Conservation (phyloP, 2,888 invertebrate species). For the Scaptomyza cyrtandrae region DNA sequence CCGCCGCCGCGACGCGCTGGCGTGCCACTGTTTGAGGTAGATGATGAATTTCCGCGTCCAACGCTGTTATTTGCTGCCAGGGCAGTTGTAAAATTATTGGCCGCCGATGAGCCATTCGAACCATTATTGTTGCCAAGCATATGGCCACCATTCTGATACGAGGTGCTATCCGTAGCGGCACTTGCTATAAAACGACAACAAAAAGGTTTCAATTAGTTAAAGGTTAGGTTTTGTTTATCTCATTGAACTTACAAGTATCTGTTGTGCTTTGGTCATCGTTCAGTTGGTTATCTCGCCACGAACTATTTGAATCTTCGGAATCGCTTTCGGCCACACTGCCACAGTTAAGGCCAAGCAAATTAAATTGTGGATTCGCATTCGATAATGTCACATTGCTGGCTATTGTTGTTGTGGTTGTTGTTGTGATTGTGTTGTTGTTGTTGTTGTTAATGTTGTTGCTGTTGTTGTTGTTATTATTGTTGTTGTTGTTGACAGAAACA, state of each 20-base stretch:
- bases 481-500: constrained; percentile 26
- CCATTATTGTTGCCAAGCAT: constrained; percentile 72
- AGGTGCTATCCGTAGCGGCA: constrained; percentile 83
- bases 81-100: constrained; percentile 80
- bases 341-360: constrained; percentile 36
- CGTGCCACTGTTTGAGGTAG: constrained; percentile 81
- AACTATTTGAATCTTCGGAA: constrained; percentile 82
- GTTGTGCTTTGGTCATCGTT: constrained; percentile 84
- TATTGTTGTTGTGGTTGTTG: constrained; percentile 27
- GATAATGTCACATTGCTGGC: constrained; percentile 26
- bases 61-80: constrained; percentile 63
- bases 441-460: background rate
- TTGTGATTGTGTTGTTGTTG: constrained; percentile 16
- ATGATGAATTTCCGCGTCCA: constrained; percentile 71
- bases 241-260: constrained; percentile 76
- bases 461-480: constrained; percentile 8
- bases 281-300: constrained; percentile 80
- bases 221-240: constrained; percentile 49
- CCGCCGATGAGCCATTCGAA: constrained; percentile 58
- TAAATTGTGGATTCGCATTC: constrained; percentile 34
- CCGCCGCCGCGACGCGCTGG: constrained; percentile 91
- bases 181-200: constrained; percentile 74
- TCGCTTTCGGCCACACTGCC: constrained; percentile 63
- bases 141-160: constrained; percentile 82
- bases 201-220: background rate